These are phyloP conservation scores for Alosa sapidissima DNA, from an alignment of 2,797 vertebrate species.

Conservation along the genomic window DNA sequence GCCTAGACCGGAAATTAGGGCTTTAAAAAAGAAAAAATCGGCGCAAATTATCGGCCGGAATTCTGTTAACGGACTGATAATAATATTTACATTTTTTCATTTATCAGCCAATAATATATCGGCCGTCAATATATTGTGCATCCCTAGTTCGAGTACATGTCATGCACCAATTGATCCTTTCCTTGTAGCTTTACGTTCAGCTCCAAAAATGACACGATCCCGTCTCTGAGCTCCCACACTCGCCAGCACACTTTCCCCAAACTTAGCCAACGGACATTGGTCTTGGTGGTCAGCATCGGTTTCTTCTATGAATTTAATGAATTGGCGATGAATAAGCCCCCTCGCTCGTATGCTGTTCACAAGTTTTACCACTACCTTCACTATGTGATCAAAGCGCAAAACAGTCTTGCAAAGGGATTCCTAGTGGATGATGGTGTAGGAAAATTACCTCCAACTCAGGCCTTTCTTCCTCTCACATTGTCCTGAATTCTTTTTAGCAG, in stretches of 20 bases:
- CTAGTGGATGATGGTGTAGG: background rate
- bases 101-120: too few species aligned
- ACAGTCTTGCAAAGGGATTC: background rate
- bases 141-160: slow-evolving; percentile 21
- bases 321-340: slow-evolving; percentile 36
- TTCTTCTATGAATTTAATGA: slow-evolving; percentile 45
- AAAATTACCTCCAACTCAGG: too few species aligned
- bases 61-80: too few species aligned
- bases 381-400: slow-evolving; percentile 42
- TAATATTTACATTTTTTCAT: too few species aligned
- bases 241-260: background rate
- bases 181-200: slow-evolving; percentile 37
- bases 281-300: slow-evolving; percentile 9
- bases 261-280: background rate
- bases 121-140: too few species aligned
- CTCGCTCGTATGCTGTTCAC: slow-evolving; percentile 35
- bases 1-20: too few species aligned
- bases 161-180: slow-evolving; percentile 20
- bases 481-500: too few species aligned
- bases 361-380: slow-evolving; percentile 13
- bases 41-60: too few species aligned
- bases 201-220: background rate
- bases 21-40: too few species aligned
- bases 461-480: too few species aligned
- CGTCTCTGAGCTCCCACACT: background rate